Evolutionary conservation across 2,113 vertebrate species (phyloP).

Genomic region (Sander vitreus): DNA sequence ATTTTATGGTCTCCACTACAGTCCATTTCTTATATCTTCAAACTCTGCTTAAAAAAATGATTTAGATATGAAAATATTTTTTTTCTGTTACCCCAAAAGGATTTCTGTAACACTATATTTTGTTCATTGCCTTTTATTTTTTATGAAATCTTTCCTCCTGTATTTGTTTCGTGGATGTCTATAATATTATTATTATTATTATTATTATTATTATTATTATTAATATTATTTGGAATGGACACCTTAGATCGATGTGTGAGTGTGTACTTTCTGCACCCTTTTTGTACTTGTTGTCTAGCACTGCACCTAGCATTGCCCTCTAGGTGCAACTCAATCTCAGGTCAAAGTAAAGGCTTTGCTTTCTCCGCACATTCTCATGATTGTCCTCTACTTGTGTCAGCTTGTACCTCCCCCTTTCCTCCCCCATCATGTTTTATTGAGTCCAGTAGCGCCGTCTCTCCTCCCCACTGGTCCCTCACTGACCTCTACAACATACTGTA

Average conservation of each 20-base stretch:
- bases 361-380: slow-evolving; percentile 74
- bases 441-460: slow-evolving; percentile 41
- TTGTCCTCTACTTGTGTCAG: slow-evolving; percentile 55
- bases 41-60: slow-evolving; percentile 84
- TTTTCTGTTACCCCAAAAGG: slow-evolving; percentile 77
- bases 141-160: slow-evolving; percentile 81
- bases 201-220: slow-evolving; percentile 73
- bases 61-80: slow-evolving; percentile 59
- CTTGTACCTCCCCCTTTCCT: not conserved
- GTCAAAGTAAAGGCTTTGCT: slow-evolving; percentile 88
- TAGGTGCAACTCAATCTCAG: slow-evolving; percentile 90
- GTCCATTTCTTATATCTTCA: slow-evolving; percentile 91
- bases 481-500: slow-evolving; percentile 38
- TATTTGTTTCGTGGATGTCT: slow-evolving; percentile 75
- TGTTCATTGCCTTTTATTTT: slow-evolving; percentile 91
- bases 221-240: slow-evolving; percentile 79
- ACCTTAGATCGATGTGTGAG: slow-evolving; percentile 80
- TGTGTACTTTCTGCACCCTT: slow-evolving; percentile 79
- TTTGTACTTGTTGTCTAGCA: slow-evolving; percentile 78
- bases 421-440: slow-evolving; percentile 31
- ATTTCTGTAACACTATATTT: slow-evolving; percentile 88
- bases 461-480: slow-evolving; percentile 28
- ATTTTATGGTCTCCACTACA: slow-evolving; percentile 86
- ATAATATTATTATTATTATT: slow-evolving; percentile 81
- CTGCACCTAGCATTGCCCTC: slow-evolving; percentile 74